Conservation (phyloP, 1,140 invertebrate species). For the Zeugodacus cucurbitae region DNA sequence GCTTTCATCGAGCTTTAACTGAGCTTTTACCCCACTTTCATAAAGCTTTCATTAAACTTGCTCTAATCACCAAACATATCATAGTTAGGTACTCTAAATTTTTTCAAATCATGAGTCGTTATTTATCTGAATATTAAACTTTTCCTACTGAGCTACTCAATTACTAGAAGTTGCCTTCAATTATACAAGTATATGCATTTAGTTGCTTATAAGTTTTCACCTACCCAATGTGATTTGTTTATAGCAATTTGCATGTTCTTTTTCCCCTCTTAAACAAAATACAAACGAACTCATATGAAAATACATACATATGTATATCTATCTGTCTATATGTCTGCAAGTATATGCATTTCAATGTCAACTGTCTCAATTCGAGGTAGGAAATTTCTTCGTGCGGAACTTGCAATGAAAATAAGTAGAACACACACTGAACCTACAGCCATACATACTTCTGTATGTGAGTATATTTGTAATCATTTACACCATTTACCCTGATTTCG, state of each 20-base stretch:
- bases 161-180: neutral
- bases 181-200: neutral
- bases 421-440: neutral
- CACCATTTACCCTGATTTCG: constrained; percentile 5
- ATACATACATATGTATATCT: neutral
- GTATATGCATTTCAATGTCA: constrained; percentile 25
- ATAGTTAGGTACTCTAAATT: too few species aligned
- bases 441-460: too few species aligned
- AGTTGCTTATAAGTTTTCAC: constrained; percentile 10
- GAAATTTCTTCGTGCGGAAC: constrained; percentile 32
- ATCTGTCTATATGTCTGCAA: neutral
- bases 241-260: constrained; percentile 6
- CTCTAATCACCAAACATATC: too few species aligned
- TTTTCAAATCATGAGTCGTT: too few species aligned
- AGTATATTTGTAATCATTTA: neutral
- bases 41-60: too few species aligned
- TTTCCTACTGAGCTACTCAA: neutral
- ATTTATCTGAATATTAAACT: neutral
- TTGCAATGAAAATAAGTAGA: neutral
- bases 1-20: too few species aligned
- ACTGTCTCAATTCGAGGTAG: constrained; percentile 32
- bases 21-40: too few species aligned
- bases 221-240: neutral
- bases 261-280: neutral
- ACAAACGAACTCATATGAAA: neutral